Evolutionary conservation across 2,113 vertebrate genomes (phyloP).

Genomic region (Muscicapa adusta): DNA sequence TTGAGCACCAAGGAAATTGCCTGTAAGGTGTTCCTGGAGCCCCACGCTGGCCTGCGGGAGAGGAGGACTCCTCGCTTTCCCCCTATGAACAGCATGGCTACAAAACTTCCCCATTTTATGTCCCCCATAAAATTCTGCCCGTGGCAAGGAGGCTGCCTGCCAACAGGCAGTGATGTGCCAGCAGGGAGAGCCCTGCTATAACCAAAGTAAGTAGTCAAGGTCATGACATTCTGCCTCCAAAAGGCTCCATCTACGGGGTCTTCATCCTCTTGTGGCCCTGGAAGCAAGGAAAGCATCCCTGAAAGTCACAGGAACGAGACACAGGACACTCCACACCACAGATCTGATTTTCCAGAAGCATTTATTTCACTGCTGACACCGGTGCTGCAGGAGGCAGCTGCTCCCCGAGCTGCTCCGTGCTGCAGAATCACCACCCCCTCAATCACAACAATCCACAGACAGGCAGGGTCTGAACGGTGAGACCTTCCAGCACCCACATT

Average conservation of each 20-base stretch:
- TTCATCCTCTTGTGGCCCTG: background rate
- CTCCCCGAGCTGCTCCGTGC: background rate
- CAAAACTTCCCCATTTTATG: background rate
- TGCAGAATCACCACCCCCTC: background rate
- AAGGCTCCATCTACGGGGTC: background rate
- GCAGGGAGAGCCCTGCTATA: background rate
- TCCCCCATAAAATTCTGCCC: background rate
- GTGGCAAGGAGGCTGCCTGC: rapidly evolving
- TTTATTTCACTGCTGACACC: conserved; percentile 69
- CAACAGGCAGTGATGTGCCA: background rate
- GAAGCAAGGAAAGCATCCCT: background rate
- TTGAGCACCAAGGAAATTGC: rapidly evolving
- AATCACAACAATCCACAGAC: background rate
- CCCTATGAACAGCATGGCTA: rapidly evolving
- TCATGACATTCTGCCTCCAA: background rate
- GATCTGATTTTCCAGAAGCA: background rate
- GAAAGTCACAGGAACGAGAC: background rate
- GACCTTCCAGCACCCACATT: background rate
- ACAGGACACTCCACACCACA: rapidly evolving
- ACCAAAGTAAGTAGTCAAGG: too few relatives aligned
- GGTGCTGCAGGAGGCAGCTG: conserved; percentile 40
- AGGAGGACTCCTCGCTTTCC: too few relatives aligned
- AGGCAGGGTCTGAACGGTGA: background rate
- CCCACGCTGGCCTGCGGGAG: rapidly evolving
- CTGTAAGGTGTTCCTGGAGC: rapidly evolving